Evolutionary conservation across 1,140 invertebrate species (phyloP).

Genomic region (Procambarus virginalis): DNA sequence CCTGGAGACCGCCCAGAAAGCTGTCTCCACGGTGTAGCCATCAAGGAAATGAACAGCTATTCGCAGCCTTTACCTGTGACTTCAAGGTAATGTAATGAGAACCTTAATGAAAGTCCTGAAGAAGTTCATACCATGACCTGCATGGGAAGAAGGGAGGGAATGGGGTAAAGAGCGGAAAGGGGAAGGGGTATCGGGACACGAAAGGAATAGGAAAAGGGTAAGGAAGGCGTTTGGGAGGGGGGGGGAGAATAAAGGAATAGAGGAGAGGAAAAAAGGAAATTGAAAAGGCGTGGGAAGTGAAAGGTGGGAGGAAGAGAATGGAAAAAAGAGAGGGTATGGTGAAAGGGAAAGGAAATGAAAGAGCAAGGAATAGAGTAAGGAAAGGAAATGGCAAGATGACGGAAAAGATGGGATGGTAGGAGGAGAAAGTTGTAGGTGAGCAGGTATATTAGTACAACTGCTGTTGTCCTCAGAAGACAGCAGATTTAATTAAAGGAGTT

Average conservation of each 20-base stretch:
- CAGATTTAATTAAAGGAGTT: constrained; percentile 47
- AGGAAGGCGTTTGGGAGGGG: no score
- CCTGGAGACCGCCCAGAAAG: neutral
- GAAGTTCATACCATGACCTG: constrained; percentile 17
- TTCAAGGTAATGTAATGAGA: constrained; percentile 35
- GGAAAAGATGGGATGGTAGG: neutral
- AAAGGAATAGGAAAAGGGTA: no score
- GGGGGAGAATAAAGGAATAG: neutral
- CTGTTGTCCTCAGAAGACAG: constrained; percentile 16
- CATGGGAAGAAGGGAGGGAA: no score
- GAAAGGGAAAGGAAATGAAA: no score
- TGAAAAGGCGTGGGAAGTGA: no score
- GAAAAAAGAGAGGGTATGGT: no score
- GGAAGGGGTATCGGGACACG: no score
- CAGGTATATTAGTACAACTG: constrained; percentile 25
- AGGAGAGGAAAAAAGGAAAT: neutral
- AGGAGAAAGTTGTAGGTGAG: neutral
- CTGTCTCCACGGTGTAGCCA: neutral
- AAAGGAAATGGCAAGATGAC: no score
- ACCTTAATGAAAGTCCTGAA: constrained; percentile 36
- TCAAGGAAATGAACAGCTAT: constrained; percentile 26
- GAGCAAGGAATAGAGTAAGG: no score
- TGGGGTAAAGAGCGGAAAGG: no score
- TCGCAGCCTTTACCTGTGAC: constrained; percentile 26
- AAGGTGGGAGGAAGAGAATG: no score